Conservation (phyloP, 2,113 vertebrate species). For the Lanius collurio region DNA sequence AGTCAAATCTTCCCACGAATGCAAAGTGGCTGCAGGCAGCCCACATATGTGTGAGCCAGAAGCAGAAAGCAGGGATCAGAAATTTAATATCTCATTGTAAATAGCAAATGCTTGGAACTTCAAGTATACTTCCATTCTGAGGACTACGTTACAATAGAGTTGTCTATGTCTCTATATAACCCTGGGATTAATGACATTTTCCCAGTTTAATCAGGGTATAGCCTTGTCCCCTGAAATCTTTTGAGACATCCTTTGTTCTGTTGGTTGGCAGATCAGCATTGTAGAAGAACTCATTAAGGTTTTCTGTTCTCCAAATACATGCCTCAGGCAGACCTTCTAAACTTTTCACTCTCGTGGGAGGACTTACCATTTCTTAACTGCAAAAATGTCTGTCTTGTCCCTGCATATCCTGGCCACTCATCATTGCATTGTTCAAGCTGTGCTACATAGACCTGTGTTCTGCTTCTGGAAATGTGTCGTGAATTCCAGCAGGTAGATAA, state of each 20-base stretch:
- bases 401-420: neutral
- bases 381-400: neutral
- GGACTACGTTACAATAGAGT: neutral
- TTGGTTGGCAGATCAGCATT: neutral
- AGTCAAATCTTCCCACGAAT: neutral
- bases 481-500: neutral
- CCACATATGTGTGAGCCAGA: neutral
- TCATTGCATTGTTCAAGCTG: neutral
- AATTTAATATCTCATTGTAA: neutral
- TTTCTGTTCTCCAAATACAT: neutral
- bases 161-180: neutral
- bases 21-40: neutral
- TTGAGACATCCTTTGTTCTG: neutral
- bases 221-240: neutral
- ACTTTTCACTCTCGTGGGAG: neutral
- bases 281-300: neutral
- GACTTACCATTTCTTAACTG: neutral
- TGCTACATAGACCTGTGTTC: neutral
- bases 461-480: accelerated
- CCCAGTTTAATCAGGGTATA: neutral
- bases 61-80: neutral
- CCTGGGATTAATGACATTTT: neutral
- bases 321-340: neutral
- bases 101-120: neutral
- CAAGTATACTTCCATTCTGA: neutral